These are phyloP conservation scores for Troglohyphantes excavatus DNA, from an alignment of 2,888 invertebrate species.

Conservation along the genomic window DNA sequence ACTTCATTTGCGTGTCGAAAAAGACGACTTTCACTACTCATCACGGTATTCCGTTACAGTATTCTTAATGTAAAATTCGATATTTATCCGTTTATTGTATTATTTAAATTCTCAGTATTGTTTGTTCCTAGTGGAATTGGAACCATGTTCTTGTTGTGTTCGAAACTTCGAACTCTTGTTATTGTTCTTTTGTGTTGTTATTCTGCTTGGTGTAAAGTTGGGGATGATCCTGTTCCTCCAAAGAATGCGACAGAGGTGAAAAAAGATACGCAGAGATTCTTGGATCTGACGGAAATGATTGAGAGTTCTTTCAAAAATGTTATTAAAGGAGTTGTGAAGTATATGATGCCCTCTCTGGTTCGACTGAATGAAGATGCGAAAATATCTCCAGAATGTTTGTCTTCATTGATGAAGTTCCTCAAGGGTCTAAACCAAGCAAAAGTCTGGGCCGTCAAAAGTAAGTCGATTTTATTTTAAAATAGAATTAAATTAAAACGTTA, in stretches of 20 bases:
- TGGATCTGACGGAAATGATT: not conserved
- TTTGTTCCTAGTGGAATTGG: not conserved
- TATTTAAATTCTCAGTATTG: not conserved
- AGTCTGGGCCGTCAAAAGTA: not conserved
- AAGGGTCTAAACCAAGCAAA: conserved; percentile 1
- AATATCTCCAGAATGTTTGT: not conserved
- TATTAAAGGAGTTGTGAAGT: not conserved
- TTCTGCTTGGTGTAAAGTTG: not conserved
- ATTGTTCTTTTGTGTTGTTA: not conserved
- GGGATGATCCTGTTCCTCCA: not conserved
- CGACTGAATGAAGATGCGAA: not conserved
- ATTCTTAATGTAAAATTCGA: not conserved
- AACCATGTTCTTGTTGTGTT: not conserved
- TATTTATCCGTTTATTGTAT: no score
- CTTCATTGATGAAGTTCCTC: conserved; percentile 1
- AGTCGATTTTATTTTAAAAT: not conserved
- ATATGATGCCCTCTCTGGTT: not conserved
- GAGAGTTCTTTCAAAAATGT: not conserved
- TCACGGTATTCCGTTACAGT: not conserved
- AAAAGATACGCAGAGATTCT: not conserved
- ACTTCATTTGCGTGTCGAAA: not conserved
- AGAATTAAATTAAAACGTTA: no score
- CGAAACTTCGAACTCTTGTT: not conserved
- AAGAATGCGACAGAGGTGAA: not conserved
- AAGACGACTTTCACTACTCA: not conserved